Evolutionary conservation across 30 jellyfish, hydroid and myxozoan genomes (phyloP).

Genomic region (Thelohanellus kitauei): DNA sequence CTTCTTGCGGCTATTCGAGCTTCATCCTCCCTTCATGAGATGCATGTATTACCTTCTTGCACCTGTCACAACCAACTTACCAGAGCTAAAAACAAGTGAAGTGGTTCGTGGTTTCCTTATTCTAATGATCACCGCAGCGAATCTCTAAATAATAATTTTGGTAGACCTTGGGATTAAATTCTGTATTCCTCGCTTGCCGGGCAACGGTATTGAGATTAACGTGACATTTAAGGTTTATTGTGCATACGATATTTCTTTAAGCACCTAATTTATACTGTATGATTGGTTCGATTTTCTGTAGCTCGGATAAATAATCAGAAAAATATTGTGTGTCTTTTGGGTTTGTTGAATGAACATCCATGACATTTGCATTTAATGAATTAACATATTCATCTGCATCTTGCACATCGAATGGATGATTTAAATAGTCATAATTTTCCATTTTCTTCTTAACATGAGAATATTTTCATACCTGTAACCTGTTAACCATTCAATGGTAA

Average conservation of each 20-base stretch:
- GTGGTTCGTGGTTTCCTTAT: conserved; percentile 90
- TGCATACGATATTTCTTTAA: conserved; percentile 38
- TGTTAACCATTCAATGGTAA: too few relatives aligned
- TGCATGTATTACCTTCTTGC: conserved; percentile 35
- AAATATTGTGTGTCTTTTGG: too few relatives aligned
- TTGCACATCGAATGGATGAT: too few relatives aligned
- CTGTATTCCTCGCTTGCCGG: conserved; percentile 75
- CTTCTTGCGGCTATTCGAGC: conserved; percentile 81
- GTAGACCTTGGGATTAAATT: conserved; percentile 47
- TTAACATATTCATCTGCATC: too few relatives aligned
- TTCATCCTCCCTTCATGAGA: conserved; percentile 36
- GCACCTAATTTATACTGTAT: too few relatives aligned
- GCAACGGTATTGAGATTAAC: conserved; percentile 47
- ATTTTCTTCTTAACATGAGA: too few relatives aligned
- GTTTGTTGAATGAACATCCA: too few relatives aligned
- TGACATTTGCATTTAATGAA: too few relatives aligned
- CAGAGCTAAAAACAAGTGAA: conserved; percentile 70
- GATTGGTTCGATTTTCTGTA: too few relatives aligned
- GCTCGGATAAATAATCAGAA: too few relatives aligned
- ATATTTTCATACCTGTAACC: too few relatives aligned
- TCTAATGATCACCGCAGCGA: conserved; percentile 92
- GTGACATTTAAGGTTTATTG: conserved; percentile 50
- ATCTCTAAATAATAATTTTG: conserved; percentile 13
- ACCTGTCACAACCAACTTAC: conserved; percentile 92
- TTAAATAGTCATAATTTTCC: too few relatives aligned